Evolutionary conservation across 2,797 vertebrate species (phyloP).

Genomic region (Micropoecilia bifurca): DNA sequence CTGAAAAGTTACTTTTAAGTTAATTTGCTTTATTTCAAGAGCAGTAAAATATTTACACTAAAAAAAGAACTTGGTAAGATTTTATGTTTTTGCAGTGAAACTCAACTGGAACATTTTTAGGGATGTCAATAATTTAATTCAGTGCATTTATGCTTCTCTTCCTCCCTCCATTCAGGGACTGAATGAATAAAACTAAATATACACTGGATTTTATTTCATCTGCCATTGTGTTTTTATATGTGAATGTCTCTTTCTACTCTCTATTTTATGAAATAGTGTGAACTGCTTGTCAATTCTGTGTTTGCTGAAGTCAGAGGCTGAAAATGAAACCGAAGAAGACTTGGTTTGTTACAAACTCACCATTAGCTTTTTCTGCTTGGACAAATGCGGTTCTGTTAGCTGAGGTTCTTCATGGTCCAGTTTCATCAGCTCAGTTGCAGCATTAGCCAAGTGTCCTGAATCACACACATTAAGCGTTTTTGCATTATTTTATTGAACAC

Average conservation of each 20-base stretch:
- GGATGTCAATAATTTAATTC: not conserved
- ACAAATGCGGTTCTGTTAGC: slow-evolving; percentile 95
- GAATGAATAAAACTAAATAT: not conserved
- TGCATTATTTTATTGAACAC: not conserved
- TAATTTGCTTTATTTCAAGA: no score
- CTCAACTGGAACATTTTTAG: not conserved
- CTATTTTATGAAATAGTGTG: not conserved
- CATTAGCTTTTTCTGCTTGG: slow-evolving; percentile 99
- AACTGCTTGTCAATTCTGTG: not conserved
- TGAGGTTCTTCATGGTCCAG: slow-evolving; percentile 95
- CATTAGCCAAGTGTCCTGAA: slow-evolving; percentile 93
- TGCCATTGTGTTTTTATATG: not conserved
- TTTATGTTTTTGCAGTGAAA: not conserved
- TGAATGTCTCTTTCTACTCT: not conserved
- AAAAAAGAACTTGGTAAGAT: no score
- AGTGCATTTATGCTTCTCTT: not conserved
- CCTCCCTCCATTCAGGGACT: not conserved
- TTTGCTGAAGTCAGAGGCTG: not conserved
- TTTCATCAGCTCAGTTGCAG: slow-evolving; percentile 95
- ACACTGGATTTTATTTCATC: not conserved
- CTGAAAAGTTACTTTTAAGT: no score
- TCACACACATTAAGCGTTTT: slow-evolving; percentile 1
- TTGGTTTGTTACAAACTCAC: slow-evolving; percentile 74
- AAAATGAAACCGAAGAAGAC: not conserved
- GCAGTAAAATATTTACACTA: no score